Evolutionary conservation across 2,113 vertebrate genomes (phyloP), one percentile per base, ranked within the genome.

Genomic region (Alethe castanea): DNA sequence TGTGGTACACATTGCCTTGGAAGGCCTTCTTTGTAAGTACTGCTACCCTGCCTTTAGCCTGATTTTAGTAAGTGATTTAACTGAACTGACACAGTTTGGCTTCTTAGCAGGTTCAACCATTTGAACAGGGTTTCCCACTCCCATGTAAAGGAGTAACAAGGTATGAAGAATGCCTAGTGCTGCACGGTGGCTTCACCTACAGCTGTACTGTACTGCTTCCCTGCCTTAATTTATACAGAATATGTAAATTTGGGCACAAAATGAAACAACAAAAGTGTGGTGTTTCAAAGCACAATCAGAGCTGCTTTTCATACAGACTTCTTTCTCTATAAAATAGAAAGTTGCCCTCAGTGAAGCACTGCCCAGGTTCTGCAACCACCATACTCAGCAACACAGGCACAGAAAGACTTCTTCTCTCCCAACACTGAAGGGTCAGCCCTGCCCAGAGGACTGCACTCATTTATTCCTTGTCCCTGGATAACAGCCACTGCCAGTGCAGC

Each of bases 321-420:
- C 17, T 65, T 44, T 24, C 18, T 14, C 62, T 38, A 25, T 8
- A 35, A 3, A 83, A 83, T 22, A 7, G 5, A 5, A 40, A 72
- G 19, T 3, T 56, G 14, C 4, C 19, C 35, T 52, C 44, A 25
- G 19, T 7, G 48, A 60, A 72, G 59, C 47, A 16, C 25, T 40
- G 8, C 22, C 14, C 29, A 38, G 9, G 19, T 22, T 60, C 54
- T 52, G 1, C 9, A 80, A 9, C 25, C 42, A 23, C 40, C 28
- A 12, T 0, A 0, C 9, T 12, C 31, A 5, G 25, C 42, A 35
- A 5, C 6, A 52, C 8, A 31, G 14, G 28, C 17, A 28, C n/a
- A 57, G 64, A 29, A 22, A 25, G 3, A 14, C 50, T 11, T 57
- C 26, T 7, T 57, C 11, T 24, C 25, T 26, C 45, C 40, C 42